phyloP scores from a whole-genome alignment of 30 jellyfish, hydroid and myxozoan genomes.

The Aurelia sp. region DNA sequence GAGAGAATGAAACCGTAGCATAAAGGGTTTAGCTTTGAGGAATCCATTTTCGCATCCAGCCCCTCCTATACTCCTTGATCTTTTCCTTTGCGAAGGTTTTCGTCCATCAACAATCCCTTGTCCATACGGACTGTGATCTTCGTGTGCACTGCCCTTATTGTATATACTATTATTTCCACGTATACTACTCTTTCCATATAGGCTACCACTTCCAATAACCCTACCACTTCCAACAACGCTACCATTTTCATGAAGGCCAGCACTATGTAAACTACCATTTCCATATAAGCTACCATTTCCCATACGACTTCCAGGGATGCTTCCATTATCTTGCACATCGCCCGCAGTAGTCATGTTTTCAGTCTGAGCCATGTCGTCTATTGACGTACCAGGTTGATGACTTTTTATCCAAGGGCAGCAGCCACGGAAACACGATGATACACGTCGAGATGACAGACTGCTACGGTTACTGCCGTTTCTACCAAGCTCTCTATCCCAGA shows the following conservation, averaged over 20 bases:
- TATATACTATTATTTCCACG: not conserved
- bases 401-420: constrained; percentile 52
- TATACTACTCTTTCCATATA: not conserved
- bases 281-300: too few species aligned
- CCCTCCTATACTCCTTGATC: constrained; percentile 35
- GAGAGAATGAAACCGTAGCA: constrained; percentile 32
- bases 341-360: not conserved
- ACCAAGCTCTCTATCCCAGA: constrained; percentile 60
- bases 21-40: not conserved
- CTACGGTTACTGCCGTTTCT: constrained; percentile 36
- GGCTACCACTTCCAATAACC: not conserved
- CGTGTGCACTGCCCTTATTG: not conserved
- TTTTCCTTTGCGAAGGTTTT: not conserved
- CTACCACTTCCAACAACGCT: not conserved
- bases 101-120: not conserved
- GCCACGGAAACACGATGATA: constrained; percentile 36
- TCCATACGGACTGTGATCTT: not conserved
- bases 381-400: constrained; percentile 29
- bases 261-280: not conserved
- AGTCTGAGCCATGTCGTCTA: not conserved
- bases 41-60: not conserved
- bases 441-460: constrained; percentile 40
- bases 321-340: not conserved
- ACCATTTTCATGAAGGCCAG: not conserved
- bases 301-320: not conserved